Conservation (phyloP, 2,113 vertebrate species). For the Grammomys dolichurus region DNA sequence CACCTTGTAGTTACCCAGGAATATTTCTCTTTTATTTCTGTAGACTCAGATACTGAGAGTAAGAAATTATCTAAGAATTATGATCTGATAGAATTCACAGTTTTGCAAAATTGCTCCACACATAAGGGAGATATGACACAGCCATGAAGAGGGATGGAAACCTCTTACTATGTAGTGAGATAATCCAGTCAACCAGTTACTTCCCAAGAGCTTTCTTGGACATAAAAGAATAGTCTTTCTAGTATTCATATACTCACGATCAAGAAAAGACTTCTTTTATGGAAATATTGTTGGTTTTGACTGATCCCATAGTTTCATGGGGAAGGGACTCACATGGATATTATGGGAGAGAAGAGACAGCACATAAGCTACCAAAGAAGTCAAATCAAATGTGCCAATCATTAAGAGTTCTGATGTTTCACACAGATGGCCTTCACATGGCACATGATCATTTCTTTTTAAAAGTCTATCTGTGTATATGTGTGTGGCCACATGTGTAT, state of each 20-base stretch:
- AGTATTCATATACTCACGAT: background rate
- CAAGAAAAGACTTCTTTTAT: background rate
- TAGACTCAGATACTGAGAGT: background rate
- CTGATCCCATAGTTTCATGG: background rate
- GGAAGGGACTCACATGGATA: too few species aligned
- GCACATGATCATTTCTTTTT: background rate
- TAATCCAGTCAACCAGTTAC: background rate
- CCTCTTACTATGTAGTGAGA: background rate
- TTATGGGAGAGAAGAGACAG: background rate
- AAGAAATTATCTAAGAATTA: conserved; percentile 9
- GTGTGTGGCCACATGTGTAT: background rate
- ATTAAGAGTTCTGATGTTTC: background rate
- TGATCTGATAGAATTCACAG: background rate
- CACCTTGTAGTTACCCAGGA: background rate
- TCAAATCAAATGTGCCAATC: background rate
- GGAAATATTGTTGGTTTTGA: background rate
- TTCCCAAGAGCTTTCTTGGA: background rate
- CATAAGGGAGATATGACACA: background rate
- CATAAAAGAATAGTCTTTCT: background rate
- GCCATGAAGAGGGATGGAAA: background rate
- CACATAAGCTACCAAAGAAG: background rate
- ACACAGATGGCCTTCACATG: background rate
- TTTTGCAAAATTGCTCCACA: background rate
- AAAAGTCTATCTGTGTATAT: background rate
- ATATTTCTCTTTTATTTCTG: background rate